These are phyloP conservation scores for Odontomyia ornata DNA, from an alignment of 2,888 invertebrate species.

Conservation along the genomic window DNA sequence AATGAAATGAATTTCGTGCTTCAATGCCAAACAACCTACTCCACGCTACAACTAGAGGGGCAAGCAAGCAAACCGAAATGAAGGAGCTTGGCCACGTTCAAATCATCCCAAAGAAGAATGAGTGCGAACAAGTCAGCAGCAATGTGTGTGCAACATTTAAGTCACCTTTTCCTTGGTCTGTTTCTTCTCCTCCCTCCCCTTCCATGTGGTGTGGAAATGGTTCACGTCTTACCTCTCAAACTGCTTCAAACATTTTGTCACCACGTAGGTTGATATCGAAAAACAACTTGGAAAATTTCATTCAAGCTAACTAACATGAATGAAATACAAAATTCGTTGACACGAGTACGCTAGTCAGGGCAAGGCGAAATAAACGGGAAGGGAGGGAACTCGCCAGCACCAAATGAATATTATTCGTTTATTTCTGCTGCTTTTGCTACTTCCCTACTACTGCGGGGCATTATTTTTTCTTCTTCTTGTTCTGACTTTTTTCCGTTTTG, in stretches of 20 bases:
- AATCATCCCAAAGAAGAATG: not conserved
- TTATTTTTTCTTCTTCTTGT: too few relatives aligned
- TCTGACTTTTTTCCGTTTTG: too few relatives aligned
- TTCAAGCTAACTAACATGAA: conserved; percentile 22
- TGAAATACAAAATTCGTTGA: conserved; percentile 17
- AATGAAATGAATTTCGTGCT: conserved; percentile 5
- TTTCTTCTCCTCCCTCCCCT: not conserved
- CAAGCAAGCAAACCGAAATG: not conserved
- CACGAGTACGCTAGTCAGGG: not conserved
- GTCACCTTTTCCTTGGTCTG: too few relatives aligned
- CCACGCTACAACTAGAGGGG: not conserved
- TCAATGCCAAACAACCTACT: conserved; percentile 6
- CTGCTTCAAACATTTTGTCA: too few relatives aligned
- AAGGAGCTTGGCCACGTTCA: not conserved
- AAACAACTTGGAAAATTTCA: conserved; percentile 29
- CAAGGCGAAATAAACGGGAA: too few relatives aligned
- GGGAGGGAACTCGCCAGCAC: not conserved
- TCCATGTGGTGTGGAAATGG: not conserved
- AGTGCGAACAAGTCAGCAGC: too few relatives aligned
- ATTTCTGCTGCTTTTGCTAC: not conserved
- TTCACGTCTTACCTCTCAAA: too few relatives aligned
- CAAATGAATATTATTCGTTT: not conserved
- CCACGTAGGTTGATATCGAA: not conserved
- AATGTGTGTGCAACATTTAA: too few relatives aligned
- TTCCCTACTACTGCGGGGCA: too few relatives aligned